phyloP scores from a whole-genome alignment of 2,888 invertebrate genomes.

The Drosophila borborema region DNA sequence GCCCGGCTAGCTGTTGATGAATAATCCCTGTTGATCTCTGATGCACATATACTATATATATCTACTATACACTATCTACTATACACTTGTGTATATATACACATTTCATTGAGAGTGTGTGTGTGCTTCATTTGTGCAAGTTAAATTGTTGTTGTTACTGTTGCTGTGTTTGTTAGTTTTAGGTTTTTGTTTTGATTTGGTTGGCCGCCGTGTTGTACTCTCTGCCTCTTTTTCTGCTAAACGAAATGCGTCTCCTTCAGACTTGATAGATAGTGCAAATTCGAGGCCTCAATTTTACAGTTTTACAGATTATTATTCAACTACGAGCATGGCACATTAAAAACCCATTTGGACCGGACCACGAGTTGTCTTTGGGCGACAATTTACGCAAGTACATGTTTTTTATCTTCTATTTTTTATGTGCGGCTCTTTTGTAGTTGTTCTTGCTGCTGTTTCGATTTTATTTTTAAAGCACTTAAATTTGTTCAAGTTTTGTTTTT shows the following conservation, averaged over 20 bases:
- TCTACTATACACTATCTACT: background rate
- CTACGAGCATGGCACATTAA: slow-evolving; percentile 16
- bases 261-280: slow-evolving; percentile 53
- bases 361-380: slow-evolving; percentile 6
- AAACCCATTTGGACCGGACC: slow-evolving; percentile 20
- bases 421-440: slow-evolving; percentile 60
- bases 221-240: slow-evolving; percentile 19
- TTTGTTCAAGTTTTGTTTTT: slow-evolving; percentile 32
- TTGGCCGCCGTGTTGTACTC: slow-evolving; percentile 50
- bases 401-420: slow-evolving; percentile 3
- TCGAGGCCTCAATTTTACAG: slow-evolving; percentile 30
- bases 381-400: slow-evolving; percentile 31
- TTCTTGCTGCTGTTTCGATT: slow-evolving; percentile 50
- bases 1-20: slow-evolving; percentile 60
- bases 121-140: slow-evolving; percentile 60
- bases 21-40: slow-evolving; percentile 70
- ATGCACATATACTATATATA: slow-evolving; percentile 33
- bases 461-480: slow-evolving; percentile 63
- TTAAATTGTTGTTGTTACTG: slow-evolving; percentile 29
- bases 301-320: slow-evolving; percentile 32
- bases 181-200: slow-evolving; percentile 76
- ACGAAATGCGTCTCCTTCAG: slow-evolving; percentile 14
- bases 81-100: slow-evolving; percentile 18
- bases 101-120: slow-evolving; percentile 11
- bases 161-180: slow-evolving; percentile 69